Base-by-base conservation (phyloP, 2,888 invertebrate genomes). In the Digitonthophagus gazella region DNA sequence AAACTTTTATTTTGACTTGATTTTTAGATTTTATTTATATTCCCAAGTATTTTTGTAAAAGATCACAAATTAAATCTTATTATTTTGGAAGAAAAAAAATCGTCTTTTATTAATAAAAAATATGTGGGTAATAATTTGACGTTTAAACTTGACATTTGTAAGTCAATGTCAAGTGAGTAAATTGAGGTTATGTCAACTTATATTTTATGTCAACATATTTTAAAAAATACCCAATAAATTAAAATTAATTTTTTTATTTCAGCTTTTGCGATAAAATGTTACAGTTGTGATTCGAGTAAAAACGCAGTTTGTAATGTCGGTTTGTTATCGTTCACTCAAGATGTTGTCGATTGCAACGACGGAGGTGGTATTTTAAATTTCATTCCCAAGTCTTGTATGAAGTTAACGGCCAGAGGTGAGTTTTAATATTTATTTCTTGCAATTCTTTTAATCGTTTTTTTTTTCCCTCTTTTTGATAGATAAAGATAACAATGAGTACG, bases 351-450 rank as follows among this genome's bases (percentile, higher is more conserved):
- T 11, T 81, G 81, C 71, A 69, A 72, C n/a, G 73, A 73, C 4
- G 77, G 76, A 15, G 71, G 71, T 16, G 55, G 77, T 2, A 54
- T 77, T 55, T 67, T 75, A 16, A 16, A 69, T 3, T 68, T 73
- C 28, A 66, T 76, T 14, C 76, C 76, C 0, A 74, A 73, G 64
- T 72, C 72, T 11, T 77, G 77, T 63, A 74, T 73, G 70, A 80
- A 80, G 70, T 72, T 81, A 4, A 74, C 75, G 1, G 81, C 78
- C 58, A 74, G 74, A 76, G 78, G 81, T 81, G 73, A 76, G 75
- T 73, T 69, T 28, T 54, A n/a, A 19, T 11, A 3, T 15, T 4
- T 15, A 5, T 15, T n/a, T 57, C 4, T 57, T 11, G 3, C n/a
- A 57, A n/a, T 15, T n/a, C n/a, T 5, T 8, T 64, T 14, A 2